These are phyloP conservation scores for Sebastes alutus DNA, from an alignment of 2,797 vertebrate species.

Conservation along the genomic window DNA sequence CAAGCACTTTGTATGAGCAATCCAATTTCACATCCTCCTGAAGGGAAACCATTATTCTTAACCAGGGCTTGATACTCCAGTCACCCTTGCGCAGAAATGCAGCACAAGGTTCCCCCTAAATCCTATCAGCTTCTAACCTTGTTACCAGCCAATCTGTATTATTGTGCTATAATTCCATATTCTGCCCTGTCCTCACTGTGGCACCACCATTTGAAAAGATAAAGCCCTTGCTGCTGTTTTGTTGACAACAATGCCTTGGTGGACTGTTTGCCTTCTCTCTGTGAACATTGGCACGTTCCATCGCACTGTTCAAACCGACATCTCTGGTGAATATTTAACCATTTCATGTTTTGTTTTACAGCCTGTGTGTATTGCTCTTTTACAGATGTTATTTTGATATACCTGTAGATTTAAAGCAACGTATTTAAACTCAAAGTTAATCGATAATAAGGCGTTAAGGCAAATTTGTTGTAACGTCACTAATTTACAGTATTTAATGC, in stretches of 20 bases:
- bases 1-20: constrained; percentile 89
- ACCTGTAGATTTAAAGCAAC: background rate
- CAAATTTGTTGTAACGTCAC: too few relatives aligned
- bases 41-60: constrained; percentile 88
- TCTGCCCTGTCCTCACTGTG: constrained; percentile 80
- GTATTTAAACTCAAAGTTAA: background rate
- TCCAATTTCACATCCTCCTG: constrained; percentile 89
- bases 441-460: too few relatives aligned
- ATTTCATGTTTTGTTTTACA: constrained; percentile 15
- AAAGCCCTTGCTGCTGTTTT: constrained; percentile 67
- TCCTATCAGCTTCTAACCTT: constrained; percentile 87
- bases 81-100: constrained; percentile 84
- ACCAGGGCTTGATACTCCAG: constrained; percentile 83
- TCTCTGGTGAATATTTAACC: constrained; percentile 46
- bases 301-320: constrained; percentile 54
- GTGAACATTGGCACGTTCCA: constrained; percentile 65
- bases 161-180: constrained; percentile 87
- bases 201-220: constrained; percentile 77
- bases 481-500: too few relatives aligned
- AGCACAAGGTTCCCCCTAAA: constrained; percentile 82
- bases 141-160: constrained; percentile 87
- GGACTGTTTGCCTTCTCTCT: constrained; percentile 72
- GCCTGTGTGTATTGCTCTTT: background rate
- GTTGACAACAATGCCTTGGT: constrained; percentile 73
- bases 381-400: background rate